Conservation (phyloP, 1,140 invertebrate genomes). For the Bombus waltoni region DNA sequence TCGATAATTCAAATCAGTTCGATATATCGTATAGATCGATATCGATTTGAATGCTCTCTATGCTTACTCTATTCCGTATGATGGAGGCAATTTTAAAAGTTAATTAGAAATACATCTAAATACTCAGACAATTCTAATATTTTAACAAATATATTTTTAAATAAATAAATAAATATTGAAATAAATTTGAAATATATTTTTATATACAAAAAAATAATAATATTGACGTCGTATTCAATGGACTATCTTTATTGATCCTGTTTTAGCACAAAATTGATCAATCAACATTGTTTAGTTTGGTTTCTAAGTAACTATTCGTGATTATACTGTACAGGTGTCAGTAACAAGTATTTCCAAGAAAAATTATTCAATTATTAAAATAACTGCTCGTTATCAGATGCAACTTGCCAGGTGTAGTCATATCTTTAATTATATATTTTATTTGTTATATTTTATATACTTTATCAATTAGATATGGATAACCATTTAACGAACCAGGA, state of each 20-base stretch:
- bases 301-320: constrained; percentile 15
- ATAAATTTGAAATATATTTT: no score
- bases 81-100: neutral
- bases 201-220: neutral
- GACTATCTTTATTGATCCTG: neutral
- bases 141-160: neutral
- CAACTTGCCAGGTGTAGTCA: neutral
- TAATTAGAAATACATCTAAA: neutral
- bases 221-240: no score
- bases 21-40: constrained; percentile 17
- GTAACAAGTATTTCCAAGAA: neutral
- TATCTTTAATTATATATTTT: neutral
- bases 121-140: neutral
- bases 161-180: neutral
- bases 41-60: neutral
- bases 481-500: constrained; percentile 27
- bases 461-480: constrained; percentile 13
- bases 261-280: neutral
- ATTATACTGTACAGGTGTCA: no score
- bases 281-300: constrained; percentile 20
- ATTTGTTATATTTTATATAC: constrained; percentile 23
- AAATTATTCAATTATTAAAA: neutral
- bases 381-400: neutral
- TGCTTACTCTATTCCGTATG: neutral
- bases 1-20: constrained; percentile 13